phyloP scores from a whole-genome alignment of 2,797 vertebrate genomes.

The Malurus leucopterus region DNA sequence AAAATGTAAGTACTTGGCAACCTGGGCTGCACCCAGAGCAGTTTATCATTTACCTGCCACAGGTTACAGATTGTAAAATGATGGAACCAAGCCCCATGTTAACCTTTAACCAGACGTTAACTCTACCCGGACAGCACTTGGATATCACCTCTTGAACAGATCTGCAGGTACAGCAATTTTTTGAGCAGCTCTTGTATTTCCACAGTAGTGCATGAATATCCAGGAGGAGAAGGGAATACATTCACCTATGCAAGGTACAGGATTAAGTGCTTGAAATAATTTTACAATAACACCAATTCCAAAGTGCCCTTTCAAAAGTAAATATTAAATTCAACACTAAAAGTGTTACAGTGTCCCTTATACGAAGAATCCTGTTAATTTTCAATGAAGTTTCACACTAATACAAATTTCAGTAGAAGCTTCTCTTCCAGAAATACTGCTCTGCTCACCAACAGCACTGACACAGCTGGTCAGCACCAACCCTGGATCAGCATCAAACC shows the following conservation, averaged over 20 bases:
- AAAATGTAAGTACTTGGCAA: not conserved
- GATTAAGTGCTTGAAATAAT: not conserved
- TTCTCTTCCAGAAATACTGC: not conserved
- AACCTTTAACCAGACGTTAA: not conserved
- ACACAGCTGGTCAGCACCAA: not conserved
- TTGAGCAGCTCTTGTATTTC: not conserved
- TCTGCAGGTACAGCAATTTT: not conserved
- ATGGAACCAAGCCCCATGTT: not conserved
- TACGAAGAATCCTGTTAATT: not conserved
- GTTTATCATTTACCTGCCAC: conserved; percentile 22
- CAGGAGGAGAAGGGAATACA: not conserved
- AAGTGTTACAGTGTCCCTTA: not conserved
- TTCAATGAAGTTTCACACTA: not conserved
- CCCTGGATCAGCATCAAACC: not conserved
- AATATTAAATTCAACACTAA: not conserved
- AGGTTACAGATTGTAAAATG: conserved; percentile 29
- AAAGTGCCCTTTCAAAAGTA: not conserved
- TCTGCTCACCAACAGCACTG: not conserved
- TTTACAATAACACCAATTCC: not conserved
- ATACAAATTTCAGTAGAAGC: not conserved
- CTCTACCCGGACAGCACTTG: not conserved
- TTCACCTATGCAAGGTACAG: not conserved
- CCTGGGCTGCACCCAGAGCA: not conserved
- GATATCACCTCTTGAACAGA: not conserved
- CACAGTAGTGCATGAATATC: accelerated